Evolutionary conservation across 1,140 invertebrate genomes (phyloP), one percentile per base, ranked within the genome.

Genomic region (Magallana gigas): DNA sequence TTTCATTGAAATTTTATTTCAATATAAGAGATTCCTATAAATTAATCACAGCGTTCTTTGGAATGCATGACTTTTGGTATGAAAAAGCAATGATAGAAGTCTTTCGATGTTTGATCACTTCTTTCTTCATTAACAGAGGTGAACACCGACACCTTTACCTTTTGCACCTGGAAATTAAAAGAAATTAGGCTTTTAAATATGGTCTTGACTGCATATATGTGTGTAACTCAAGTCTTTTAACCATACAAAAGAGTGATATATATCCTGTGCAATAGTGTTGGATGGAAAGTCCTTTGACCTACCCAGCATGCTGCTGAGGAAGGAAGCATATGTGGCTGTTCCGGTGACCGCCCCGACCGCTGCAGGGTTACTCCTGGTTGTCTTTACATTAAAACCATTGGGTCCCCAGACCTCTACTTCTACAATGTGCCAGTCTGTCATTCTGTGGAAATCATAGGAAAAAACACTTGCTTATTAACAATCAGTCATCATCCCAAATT

Each of bases 401-500:
- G 94, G 94, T 58, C 96, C 96, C 88, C 93, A 95, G 2, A 95
- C 95, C 80, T 96, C 96, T 57, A 96, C 95, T 92, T 96, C 95
- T 9, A 96, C 95, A 36, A 96, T 94, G 91, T 96, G 96, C 94
- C 96, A 96, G 86, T 96, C 94, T 58, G 90, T 92, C 56, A 96
- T 88, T 71, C 96, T 96, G 88, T 14, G 88, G 90, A 59, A 57
- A 62, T 48, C 36, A 5, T 48, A 4, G 36, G 36, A 48, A 48
- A 4, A 48, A 48, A 1, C 36, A 48, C 36, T 48, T 48, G 36
- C 36, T 48, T 48, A 48, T 48, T 0, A 48, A 48, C 36, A 48
- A 48, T 23, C 23, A 48, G 36, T 48, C 2, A 48, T 48, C 36
- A 48, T 48, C 36, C 36, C 23, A 23, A 48, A 48, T 48, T 48